Conservation (phyloP, 92 coral and sea anemone species). For the Diadumene lineata region DNA sequence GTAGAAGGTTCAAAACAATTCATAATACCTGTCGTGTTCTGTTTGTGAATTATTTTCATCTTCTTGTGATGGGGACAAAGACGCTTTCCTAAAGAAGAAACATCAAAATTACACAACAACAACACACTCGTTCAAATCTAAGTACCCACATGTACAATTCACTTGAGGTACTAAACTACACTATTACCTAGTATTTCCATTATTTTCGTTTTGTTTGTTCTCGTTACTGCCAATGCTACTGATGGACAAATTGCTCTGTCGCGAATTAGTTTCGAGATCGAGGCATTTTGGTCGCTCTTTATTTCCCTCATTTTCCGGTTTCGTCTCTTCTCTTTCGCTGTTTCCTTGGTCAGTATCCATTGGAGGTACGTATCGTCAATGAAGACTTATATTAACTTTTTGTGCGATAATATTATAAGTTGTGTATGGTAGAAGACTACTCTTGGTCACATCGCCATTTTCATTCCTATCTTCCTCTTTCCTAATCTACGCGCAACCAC, state of each 20-base stretch:
- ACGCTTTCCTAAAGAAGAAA: slow-evolving; percentile 36
- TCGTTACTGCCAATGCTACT: slow-evolving; percentile 2
- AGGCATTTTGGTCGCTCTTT: slow-evolving; percentile 58
- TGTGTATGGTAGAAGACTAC: too few species aligned
- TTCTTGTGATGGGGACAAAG: slow-evolving; percentile 50
- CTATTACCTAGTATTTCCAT: slow-evolving; percentile 30
- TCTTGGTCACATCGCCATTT: too few species aligned
- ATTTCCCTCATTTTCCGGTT: slow-evolving; percentile 7
- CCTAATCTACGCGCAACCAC: neutral
- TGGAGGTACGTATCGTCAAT: neutral
- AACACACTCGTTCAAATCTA: neutral
- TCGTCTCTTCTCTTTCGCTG: slow-evolving; percentile 28
- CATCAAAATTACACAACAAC: neutral
- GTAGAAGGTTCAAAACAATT: neutral
- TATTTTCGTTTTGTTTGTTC: slow-evolving; percentile 15
- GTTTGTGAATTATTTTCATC: slow-evolving; percentile 28
- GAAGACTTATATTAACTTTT: slow-evolving; percentile 6
- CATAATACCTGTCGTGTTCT: slow-evolving; percentile 39
- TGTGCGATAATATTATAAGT: slow-evolving; percentile 8
- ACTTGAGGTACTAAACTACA: neutral
- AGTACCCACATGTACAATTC: slow-evolving; percentile 2
- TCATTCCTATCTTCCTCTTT: neutral
- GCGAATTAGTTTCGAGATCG: slow-evolving; percentile 30
- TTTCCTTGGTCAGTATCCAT: slow-evolving; percentile 32
- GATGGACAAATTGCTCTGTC: slow-evolving; percentile 5